These are phyloP conservation scores for Rhyacophila evoluta DNA, from an alignment of 2,888 invertebrate genomes.

Conservation along the genomic window DNA sequence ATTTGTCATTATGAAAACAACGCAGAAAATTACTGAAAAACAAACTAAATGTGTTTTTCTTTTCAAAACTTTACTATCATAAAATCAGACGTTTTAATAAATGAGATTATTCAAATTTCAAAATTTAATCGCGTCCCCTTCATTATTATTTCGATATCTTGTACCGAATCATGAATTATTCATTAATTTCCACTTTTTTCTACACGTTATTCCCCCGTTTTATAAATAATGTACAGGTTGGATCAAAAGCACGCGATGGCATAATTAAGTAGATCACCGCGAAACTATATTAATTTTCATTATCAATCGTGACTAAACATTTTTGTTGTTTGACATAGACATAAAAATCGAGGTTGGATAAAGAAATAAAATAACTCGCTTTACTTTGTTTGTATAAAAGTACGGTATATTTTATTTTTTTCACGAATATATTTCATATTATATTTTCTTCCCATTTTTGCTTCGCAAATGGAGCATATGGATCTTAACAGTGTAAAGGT, in stretches of 20 bases:
- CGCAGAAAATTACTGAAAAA: too few relatives aligned
- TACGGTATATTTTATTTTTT: too few relatives aligned
- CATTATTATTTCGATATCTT: not conserved
- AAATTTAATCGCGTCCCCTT: not conserved
- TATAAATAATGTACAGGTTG: not conserved
- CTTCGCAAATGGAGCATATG: too few relatives aligned
- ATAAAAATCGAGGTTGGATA: not conserved
- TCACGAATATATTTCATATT: too few relatives aligned
- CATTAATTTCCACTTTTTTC: not conserved
- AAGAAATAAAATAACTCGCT: too few relatives aligned
- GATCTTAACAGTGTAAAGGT: too few relatives aligned
- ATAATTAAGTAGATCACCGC: not conserved
- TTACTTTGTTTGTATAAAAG: too few relatives aligned
- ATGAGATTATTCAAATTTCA: not conserved
- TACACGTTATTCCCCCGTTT: not conserved
- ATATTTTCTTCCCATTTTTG: too few relatives aligned
- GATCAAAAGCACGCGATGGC: constrained; percentile 4
- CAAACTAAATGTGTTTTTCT: too few relatives aligned
- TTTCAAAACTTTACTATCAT: too few relatives aligned
- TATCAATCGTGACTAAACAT: not conserved
- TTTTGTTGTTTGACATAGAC: not conserved
- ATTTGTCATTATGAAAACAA: too few relatives aligned
- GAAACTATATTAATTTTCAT: constrained; percentile 1
- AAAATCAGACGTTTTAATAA: not conserved
- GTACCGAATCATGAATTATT: not conserved